These are phyloP conservation scores for Hephaestus fuliginosus DNA, from an alignment of 2,797 vertebrate species.

Conservation along the genomic window DNA sequence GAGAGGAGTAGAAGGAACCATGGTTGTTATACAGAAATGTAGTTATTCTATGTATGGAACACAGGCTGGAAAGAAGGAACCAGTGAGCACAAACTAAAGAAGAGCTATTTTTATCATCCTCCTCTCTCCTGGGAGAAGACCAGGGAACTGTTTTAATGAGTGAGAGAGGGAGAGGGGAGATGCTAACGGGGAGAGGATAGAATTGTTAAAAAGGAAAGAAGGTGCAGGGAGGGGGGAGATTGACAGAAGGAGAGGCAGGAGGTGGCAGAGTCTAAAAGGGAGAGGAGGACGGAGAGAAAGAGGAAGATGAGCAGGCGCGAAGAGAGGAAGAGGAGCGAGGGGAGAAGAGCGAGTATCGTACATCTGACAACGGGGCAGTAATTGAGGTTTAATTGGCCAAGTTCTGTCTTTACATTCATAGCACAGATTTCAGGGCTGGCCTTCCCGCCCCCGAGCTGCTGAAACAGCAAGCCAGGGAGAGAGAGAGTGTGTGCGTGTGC, in stretches of 20 bases:
- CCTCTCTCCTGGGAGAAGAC: constrained; percentile 72
- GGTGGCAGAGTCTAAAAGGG: constrained; percentile 14
- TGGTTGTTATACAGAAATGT: constrained; percentile 65
- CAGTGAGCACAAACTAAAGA: constrained; percentile 58
- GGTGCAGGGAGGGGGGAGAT: constrained; percentile 28
- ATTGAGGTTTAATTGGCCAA: constrained; percentile 65
- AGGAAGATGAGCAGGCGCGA: not conserved
- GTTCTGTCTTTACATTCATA: constrained; percentile 62
- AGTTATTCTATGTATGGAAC: constrained; percentile 76
- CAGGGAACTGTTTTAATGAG: constrained; percentile 80
- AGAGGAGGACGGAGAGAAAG: constrained; percentile 1
- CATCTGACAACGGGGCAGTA: constrained; percentile 45
- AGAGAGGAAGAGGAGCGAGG: not conserved
- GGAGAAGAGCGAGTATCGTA: constrained; percentile 12
- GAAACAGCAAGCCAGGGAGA: constrained; percentile 38
- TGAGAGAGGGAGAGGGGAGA: constrained; percentile 52
- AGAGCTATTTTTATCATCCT: constrained; percentile 82
- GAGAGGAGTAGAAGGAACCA: constrained; percentile 24
- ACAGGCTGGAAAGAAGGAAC: constrained; percentile 41
- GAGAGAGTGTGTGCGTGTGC: constrained; percentile 12
- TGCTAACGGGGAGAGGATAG: constrained; percentile 55
- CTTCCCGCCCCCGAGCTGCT: constrained; percentile 44
- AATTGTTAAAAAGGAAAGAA: constrained; percentile 60
- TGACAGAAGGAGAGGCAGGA: constrained; percentile 36
- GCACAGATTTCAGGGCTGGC: constrained; percentile 24